A percentile compares a stretch with the other conserved stretches of the same genome.
Evolutionary conservation across 2,888 invertebrate genomes (phyloP).

Genomic region (Ichneumon xanthorius): DNA sequence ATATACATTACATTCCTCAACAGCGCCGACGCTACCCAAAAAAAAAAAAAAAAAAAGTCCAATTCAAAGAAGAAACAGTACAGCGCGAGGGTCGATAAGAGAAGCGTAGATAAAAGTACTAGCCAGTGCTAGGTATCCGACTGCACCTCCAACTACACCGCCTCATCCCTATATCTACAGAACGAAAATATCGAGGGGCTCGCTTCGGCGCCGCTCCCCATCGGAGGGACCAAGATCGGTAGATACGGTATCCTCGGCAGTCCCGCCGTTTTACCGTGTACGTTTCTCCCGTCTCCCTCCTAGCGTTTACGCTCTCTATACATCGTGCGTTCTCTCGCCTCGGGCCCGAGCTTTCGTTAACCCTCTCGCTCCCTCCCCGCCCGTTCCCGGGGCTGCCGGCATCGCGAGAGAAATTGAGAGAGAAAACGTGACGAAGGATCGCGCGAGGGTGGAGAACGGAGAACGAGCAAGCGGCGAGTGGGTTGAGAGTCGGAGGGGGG

Average conservation of each 20-base stretch:
- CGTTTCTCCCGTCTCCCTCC: neutral
- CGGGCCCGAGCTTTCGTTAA: slow-evolving; percentile 25
- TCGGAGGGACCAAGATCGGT: neutral
- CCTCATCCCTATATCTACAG: neutral
- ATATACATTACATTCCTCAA: too few species aligned
- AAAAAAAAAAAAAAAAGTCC: too few species aligned
- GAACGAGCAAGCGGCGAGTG: slow-evolving; percentile 22
- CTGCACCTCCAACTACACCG: neutral
- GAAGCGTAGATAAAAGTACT: neutral
- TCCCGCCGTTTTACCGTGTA: slow-evolving; percentile 24
- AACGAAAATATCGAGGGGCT: neutral
- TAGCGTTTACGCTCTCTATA: neutral
- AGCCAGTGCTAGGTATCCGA: neutral
- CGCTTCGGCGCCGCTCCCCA: neutral
- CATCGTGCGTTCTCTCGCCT: slow-evolving; percentile 30
- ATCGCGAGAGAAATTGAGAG: slow-evolving; percentile 11
- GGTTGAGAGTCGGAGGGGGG: slow-evolving; percentile 19
- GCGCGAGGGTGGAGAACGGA: slow-evolving; percentile 14
- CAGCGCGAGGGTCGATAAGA: too few species aligned
- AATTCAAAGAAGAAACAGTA: too few species aligned
- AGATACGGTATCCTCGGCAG: neutral
- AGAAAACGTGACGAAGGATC: slow-evolving; percentile 14
- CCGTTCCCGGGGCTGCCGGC: neutral
- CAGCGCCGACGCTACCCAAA: too few species aligned
- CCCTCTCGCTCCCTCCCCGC: neutral